These are phyloP conservation scores for Cololabis saira DNA, from an alignment of 2,113 vertebrate genomes.

Conservation along the genomic window DNA sequence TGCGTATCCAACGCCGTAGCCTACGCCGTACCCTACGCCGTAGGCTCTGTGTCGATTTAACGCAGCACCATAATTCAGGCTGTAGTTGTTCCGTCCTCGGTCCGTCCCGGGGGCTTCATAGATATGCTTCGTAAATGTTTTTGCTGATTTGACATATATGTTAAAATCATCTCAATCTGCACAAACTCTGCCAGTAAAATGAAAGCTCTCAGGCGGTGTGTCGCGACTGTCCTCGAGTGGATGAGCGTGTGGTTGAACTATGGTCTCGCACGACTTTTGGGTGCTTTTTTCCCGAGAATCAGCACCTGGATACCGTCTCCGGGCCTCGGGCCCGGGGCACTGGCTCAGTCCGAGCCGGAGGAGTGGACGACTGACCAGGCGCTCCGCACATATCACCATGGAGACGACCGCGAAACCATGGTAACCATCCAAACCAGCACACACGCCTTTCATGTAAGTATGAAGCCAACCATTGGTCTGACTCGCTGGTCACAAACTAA, in stretches of 20 bases:
- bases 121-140: neutral
- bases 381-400: constrained; percentile 61
- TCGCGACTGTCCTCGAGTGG: constrained; percentile 42
- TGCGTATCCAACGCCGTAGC: no score
- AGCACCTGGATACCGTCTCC: constrained; percentile 11
- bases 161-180: neutral
- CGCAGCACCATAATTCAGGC: no score
- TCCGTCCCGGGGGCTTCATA: neutral
- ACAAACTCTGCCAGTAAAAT: constrained; percentile 29
- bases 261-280: constrained; percentile 38
- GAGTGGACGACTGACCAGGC: constrained; percentile 70
- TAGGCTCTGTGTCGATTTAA: no score
- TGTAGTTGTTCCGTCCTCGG: no score
- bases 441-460: constrained; percentile 77
- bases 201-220: constrained; percentile 34
- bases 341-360: constrained; percentile 22
- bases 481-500: neutral
- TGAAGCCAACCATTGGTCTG: neutral
- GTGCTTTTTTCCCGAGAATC: constrained; percentile 16
- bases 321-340: neutral
- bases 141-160: neutral
- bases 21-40: no score
- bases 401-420: constrained; percentile 52
- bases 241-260: constrained; percentile 53
- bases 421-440: constrained; percentile 78